Conservation (phyloP, 2,113 vertebrate species). For the Brachypteracias leptosomus region DNA sequence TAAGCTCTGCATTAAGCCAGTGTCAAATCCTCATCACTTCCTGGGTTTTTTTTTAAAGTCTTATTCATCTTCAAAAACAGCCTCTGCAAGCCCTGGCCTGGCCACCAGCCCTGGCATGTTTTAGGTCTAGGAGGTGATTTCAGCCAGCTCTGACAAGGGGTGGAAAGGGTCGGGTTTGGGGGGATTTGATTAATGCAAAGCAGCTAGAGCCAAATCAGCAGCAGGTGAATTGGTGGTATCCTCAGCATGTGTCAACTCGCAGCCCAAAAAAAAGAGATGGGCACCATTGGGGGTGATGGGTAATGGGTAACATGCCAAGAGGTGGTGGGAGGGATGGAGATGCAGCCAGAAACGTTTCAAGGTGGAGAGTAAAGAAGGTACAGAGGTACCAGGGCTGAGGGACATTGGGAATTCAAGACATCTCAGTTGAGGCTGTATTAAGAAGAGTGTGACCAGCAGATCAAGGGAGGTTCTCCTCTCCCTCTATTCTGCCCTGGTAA, state of each 20-base stretch:
- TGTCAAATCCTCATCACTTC: background rate
- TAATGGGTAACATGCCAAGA: rapidly evolving
- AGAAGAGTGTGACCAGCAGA: too few relatives aligned
- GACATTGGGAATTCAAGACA: background rate
- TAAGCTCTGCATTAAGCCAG: background rate
- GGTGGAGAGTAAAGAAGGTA: background rate
- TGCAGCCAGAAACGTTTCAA: background rate
- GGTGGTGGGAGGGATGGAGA: background rate
- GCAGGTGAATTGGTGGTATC: background rate
- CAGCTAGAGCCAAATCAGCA: background rate
- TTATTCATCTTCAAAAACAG: background rate
- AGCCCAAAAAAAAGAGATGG: background rate
- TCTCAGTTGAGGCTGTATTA: too few relatives aligned
- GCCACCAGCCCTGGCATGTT: background rate
- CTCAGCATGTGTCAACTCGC: background rate
- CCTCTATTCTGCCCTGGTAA: too few relatives aligned
- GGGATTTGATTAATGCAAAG: background rate
- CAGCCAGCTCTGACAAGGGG: background rate
- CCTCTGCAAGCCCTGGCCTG: background rate
- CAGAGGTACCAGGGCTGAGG: background rate
- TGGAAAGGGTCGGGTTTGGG: background rate
- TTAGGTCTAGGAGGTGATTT: background rate
- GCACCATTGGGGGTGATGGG: background rate
- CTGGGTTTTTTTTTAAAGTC: background rate
- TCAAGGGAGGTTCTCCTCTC: too few relatives aligned